A percentile compares a stretch with the other conserved stretches of the same genome.
phyloP scores from a whole-genome alignment of 1,140 invertebrate genomes.

The Aradophagus sp. region DNA sequence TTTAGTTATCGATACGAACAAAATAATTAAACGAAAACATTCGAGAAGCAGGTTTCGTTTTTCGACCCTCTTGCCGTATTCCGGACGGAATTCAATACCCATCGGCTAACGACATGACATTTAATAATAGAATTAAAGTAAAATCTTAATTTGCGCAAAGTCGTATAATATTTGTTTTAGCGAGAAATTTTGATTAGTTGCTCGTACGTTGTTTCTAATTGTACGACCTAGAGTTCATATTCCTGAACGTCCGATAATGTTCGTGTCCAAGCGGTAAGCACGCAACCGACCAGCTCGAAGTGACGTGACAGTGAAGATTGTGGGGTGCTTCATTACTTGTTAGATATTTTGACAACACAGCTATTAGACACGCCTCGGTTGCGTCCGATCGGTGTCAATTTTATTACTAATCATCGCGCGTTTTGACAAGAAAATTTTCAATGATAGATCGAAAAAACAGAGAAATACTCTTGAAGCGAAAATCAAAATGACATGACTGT shows the following conservation, averaged over 20 bases:
- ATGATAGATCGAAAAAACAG: no score
- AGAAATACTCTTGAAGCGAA: no score
- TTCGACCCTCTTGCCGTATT: no score
- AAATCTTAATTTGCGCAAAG: no score
- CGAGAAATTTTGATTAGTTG: slow-evolving; percentile 31
- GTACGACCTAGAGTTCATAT: slow-evolving; percentile 19
- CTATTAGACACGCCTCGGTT: slow-evolving; percentile 27
- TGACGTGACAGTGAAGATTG: slow-evolving; percentile 46
- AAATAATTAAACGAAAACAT: no score
- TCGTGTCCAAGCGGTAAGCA: slow-evolving; percentile 30
- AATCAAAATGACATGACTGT: no score
- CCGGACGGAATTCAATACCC: no score
- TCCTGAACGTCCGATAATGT: slow-evolving; percentile 27
- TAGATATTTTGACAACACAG: slow-evolving; percentile 30
- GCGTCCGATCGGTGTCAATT: slow-evolving; percentile 8
- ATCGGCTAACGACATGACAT: no score
- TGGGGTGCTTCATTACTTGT: slow-evolving; percentile 28
- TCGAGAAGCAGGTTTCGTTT: no score
- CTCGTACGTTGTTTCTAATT: slow-evolving; percentile 28
- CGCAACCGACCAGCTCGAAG: slow-evolving; percentile 34
- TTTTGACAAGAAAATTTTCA: neutral
- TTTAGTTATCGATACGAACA: no score
- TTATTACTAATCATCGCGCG: slow-evolving; percentile 6
- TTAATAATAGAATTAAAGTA: no score
- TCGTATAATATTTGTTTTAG: no score